A percentile compares a stretch with the other conserved stretches of the same genome.
Conservation (phyloP, 2,888 invertebrate species). For the Drosophila subquinaria region DNA sequence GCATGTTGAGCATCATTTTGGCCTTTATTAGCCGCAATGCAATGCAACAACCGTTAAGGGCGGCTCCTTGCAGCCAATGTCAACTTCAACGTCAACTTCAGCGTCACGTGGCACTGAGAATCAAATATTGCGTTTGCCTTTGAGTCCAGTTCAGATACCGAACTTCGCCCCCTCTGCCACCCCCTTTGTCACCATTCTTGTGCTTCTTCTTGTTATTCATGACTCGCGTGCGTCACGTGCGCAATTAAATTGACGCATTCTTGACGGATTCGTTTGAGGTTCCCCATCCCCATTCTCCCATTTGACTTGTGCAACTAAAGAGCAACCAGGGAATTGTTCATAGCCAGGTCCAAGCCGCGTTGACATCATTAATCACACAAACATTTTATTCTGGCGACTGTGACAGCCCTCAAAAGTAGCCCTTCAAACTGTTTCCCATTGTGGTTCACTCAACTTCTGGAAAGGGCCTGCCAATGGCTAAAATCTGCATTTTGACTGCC, state of each 20-base stretch:
- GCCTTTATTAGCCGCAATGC: slow-evolving; percentile 57
- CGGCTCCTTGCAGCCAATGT: slow-evolving; percentile 29
- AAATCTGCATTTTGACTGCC: slow-evolving; percentile 5
- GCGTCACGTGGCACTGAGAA: slow-evolving; percentile 62
- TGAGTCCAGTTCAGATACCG: slow-evolving; percentile 8
- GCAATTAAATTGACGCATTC: slow-evolving; percentile 83
- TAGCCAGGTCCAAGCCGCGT: slow-evolving; percentile 15
- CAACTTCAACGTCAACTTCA: slow-evolving; percentile 52
- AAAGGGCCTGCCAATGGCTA: neutral
- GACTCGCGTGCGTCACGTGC: slow-evolving; percentile 75
- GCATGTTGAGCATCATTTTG: slow-evolving; percentile 36
- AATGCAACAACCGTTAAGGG: slow-evolving; percentile 54
- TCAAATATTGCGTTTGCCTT: slow-evolving; percentile 8
- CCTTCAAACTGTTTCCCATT: slow-evolving; percentile 28
- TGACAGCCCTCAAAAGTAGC: slow-evolving; percentile 37
- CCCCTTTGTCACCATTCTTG: neutral
- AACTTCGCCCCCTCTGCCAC: neutral
- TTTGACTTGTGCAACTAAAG: slow-evolving; percentile 51
- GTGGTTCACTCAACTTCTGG: slow-evolving; percentile 23
- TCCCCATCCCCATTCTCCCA: neutral
- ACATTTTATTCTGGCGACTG: slow-evolving; percentile 28
- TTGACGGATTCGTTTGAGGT: slow-evolving; percentile 68
- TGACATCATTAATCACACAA: slow-evolving; percentile 68
- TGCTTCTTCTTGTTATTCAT: slow-evolving; percentile 50
- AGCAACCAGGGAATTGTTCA: slow-evolving; percentile 55